Percentiles rank a stretch among this genome's conserved stretches.
These are phyloP conservation scores for Enteromius unitaeniatus DNA, from an alignment of 2,797 vertebrate species.

Conservation along the genomic window DNA sequence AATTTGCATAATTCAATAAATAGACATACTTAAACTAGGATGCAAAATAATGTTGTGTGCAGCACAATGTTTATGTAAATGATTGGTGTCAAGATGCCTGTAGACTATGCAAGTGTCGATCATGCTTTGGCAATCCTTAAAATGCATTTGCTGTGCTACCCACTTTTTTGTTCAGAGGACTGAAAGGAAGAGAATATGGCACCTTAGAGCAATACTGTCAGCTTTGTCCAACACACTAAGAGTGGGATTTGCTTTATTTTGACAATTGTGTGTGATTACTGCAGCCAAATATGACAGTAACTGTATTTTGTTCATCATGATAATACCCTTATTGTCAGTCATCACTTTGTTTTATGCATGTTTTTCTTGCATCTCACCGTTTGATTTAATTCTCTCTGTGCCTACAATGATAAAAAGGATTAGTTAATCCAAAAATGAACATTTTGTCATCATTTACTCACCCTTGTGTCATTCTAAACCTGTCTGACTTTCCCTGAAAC, in stretches of 20 bases:
- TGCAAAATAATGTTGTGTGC: conserved; percentile 46
- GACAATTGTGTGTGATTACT: conserved; percentile 72
- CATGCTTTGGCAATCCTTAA: conserved; percentile 75
- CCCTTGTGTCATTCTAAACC: not conserved
- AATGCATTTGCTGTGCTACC: conserved; percentile 80
- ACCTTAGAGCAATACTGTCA: conserved; percentile 73
- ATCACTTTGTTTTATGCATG: conserved; percentile 51
- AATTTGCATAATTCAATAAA: conserved; percentile 59
- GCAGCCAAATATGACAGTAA: conserved; percentile 63
- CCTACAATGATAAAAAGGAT: conserved; percentile 45
- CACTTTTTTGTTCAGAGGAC: conserved; percentile 76
- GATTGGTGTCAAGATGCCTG: conserved; percentile 71
- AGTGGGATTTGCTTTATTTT: conserved; percentile 72
- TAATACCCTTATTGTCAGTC: conserved; percentile 53
- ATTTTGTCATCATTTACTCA: conserved; percentile 19
- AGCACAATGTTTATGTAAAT: conserved; percentile 74
- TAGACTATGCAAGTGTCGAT: conserved; percentile 75
- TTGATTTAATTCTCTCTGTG: conserved; percentile 48
- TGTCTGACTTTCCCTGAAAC: not conserved
- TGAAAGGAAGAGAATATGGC: conserved; percentile 74
- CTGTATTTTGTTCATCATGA: conserved; percentile 68
- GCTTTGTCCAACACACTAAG: conserved; percentile 73
- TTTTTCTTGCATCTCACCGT: conserved; percentile 43
- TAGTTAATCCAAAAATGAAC: conserved; percentile 7
- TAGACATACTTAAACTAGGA: conserved; percentile 53